Percentiles rank a stretch among this genome's conserved stretches.
These are phyloP conservation scores for Corythornis madagascariensis DNA, from an alignment of 2,113 vertebrate species.

Conservation along the genomic window DNA sequence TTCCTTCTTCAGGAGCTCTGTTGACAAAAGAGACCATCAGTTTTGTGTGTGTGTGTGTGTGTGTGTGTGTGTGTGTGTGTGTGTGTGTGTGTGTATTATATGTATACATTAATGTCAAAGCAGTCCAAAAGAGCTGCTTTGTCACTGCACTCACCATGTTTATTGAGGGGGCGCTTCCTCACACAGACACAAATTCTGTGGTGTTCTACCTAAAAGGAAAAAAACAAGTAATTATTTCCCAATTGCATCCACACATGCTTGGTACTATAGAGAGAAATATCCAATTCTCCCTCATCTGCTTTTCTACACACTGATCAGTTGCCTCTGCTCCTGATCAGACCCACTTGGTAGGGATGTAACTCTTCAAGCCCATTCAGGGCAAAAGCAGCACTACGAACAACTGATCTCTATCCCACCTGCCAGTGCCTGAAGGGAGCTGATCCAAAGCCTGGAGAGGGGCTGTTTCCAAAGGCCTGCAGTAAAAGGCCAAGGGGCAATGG, in stretches of 20 bases:
- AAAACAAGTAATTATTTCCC: neutral
- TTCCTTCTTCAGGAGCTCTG: constrained; percentile 90
- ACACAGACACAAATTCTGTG: constrained; percentile 94
- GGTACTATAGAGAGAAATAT: neutral
- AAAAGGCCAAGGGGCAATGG: too few species aligned
- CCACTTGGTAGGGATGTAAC: neutral
- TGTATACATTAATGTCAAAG: neutral
- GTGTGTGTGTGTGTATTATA: too few species aligned
- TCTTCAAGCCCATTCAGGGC: neutral
- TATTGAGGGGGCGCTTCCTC: constrained; percentile 94
- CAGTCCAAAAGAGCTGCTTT: neutral
- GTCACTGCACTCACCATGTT: constrained; percentile 78
- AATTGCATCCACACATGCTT: neutral
- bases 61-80: too few species aligned
- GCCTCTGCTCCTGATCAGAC: neutral
- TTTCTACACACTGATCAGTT: neutral
- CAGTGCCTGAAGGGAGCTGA: too few species aligned
- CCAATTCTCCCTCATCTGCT: fast-evolving
- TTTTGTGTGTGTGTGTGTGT: neutral
- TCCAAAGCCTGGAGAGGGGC: too few species aligned
- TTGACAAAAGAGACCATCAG: neutral
- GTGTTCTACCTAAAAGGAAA: constrained; percentile 80
- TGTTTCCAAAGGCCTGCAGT: too few species aligned
- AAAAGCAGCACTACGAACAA: neutral
- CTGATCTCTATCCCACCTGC: neutral